Conservation (phyloP, 2,113 vertebrate genomes). For the Psephotus haematonotus region DNA sequence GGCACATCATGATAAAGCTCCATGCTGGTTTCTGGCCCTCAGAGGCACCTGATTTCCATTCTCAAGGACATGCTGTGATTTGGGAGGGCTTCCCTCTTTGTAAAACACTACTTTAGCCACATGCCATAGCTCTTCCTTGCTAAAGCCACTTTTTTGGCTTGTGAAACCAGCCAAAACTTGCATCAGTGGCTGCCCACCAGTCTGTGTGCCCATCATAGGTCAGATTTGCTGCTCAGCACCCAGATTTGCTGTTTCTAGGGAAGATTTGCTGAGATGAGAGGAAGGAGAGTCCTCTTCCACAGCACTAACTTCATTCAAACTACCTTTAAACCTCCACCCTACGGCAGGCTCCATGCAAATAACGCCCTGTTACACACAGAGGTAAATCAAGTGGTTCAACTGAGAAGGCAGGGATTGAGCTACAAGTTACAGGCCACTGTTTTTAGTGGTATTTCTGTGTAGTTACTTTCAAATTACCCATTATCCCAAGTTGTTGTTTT, state of each 20-base stretch:
- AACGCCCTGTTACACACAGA: rapidly evolving
- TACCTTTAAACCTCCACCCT: background rate
- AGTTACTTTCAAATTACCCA: background rate
- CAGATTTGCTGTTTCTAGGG: background rate
- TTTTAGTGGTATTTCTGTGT: background rate
- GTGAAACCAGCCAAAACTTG: background rate
- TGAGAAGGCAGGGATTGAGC: background rate
- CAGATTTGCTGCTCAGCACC: background rate
- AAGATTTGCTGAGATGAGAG: background rate
- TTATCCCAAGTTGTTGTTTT: background rate
- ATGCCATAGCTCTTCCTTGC: background rate
- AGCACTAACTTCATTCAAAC: no score
- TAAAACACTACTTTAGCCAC: background rate
- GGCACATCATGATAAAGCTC: background rate
- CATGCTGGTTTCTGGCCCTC: rapidly evolving
- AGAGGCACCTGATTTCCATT: background rate
- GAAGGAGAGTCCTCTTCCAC: background rate
- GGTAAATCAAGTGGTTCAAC: background rate
- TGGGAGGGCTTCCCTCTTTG: background rate
- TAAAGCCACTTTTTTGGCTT: rapidly evolving
- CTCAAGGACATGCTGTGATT: no score
- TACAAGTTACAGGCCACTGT: background rate
- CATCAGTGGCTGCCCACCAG: background rate
- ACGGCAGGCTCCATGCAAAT: background rate
- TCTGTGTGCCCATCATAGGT: rapidly evolving